A percentile compares a stretch with the other conserved stretches of the same genome.
phyloP scores from a whole-genome alignment of 2,888 invertebrate genomes.

The Oscheius sp. region DNA sequence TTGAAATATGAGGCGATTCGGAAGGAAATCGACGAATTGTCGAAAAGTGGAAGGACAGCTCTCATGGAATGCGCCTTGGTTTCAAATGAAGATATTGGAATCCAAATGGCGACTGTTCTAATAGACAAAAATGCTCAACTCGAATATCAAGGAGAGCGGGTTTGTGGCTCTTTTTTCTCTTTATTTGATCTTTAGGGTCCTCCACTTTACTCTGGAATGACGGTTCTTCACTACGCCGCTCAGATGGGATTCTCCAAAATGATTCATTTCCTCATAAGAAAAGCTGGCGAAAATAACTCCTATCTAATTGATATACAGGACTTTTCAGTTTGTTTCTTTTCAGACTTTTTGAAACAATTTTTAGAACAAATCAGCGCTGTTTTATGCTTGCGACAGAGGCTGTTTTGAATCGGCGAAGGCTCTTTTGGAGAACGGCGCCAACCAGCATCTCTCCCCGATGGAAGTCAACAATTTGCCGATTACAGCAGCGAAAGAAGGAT shows the following conservation, averaged over 20 bases:
- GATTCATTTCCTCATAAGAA: background rate
- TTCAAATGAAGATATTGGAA: background rate
- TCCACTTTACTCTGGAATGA: background rate
- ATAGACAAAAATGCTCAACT: background rate
- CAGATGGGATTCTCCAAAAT: background rate
- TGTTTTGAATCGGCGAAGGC: background rate
- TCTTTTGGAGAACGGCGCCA: conserved; percentile 1
- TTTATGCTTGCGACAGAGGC: background rate
- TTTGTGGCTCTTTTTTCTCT: too few relatives aligned
- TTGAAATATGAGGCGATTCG: background rate
- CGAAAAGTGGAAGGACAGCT: conserved; percentile 2
- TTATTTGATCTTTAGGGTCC: too few relatives aligned
- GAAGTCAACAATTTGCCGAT: background rate
- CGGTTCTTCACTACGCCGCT: conserved; percentile 5
- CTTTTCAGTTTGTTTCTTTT: background rate
- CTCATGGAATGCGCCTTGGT: conserved; percentile 7
- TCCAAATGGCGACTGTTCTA: background rate
- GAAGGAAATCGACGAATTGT: background rate
- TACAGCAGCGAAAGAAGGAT: background rate
- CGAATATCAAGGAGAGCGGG: background rate
- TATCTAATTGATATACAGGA: background rate
- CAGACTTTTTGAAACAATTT: background rate
- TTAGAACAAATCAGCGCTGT: background rate
- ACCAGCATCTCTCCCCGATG: background rate
- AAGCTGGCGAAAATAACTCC: background rate